phyloP scores from a whole-genome alignment of 92 coral and sea anemone genomes.

The Umimayanthus kanabou region DNA sequence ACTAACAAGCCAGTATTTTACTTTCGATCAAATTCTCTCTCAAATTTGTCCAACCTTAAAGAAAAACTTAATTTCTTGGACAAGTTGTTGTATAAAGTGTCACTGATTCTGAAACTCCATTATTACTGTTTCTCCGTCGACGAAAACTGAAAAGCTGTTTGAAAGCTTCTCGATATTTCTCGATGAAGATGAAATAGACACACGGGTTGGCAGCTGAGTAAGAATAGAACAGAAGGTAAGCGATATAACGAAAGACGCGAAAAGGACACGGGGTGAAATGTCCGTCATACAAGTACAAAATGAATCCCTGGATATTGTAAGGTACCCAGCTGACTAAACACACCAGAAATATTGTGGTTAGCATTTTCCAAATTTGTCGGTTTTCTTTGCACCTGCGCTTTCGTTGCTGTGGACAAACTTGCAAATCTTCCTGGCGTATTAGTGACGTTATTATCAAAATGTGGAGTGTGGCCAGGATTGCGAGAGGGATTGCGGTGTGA shows the following conservation, averaged over 20 bases:
- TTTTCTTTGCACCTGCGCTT: conserved; percentile 1
- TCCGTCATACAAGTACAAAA: not conserved
- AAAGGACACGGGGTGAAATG: not conserved
- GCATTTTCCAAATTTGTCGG: conserved; percentile 9
- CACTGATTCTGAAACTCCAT: too few relatives aligned
- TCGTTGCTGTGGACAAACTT: not conserved
- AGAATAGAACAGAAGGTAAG: not conserved
- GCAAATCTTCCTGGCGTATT: conserved; percentile 2
- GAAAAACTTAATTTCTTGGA: too few relatives aligned
- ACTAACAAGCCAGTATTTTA: too few relatives aligned
- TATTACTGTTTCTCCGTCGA: too few relatives aligned
- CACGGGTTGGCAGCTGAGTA: too few relatives aligned
- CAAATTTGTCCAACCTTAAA: too few relatives aligned
- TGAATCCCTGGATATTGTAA: too few relatives aligned
- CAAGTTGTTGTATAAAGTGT: too few relatives aligned
- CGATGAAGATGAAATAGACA: conserved; percentile 14
- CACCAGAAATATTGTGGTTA: not conserved
- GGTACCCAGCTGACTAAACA: conserved; percentile 7
- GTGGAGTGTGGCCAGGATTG: not conserved
- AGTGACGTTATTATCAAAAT: not conserved
- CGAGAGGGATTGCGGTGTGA: not conserved
- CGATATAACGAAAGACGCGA: not conserved
- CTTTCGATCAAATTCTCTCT: too few relatives aligned
- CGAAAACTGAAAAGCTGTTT: not conserved
- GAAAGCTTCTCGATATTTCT: conserved; percentile 21